These are phyloP conservation scores for Grammomys dolichurus DNA, from an alignment of 2,113 vertebrate species.

Conservation along the genomic window DNA sequence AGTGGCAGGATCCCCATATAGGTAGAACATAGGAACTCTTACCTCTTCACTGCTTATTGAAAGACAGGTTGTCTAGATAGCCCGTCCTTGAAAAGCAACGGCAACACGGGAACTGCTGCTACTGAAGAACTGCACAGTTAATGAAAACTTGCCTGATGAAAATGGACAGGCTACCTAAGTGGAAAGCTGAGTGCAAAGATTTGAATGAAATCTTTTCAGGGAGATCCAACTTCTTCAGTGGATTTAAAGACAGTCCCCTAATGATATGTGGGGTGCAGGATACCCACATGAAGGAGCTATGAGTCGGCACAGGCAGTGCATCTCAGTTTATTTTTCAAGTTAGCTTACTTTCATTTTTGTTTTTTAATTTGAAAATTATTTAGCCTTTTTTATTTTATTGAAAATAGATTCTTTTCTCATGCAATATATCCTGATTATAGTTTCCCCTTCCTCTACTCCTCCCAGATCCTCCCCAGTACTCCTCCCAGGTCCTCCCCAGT, in stretches of 20 bases:
- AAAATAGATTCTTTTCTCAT: background rate
- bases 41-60: background rate
- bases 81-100: background rate
- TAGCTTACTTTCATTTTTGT: background rate
- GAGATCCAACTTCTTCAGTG: background rate
- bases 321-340: background rate
- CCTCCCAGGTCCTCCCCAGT: too few relatives aligned
- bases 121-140: background rate
- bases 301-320: background rate
- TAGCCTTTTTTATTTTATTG: background rate
- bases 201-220: background rate
- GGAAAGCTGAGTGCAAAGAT: background rate
- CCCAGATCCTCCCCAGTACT: background rate
- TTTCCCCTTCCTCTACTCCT: background rate
- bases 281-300: background rate
- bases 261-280: background rate
- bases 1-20: background rate
- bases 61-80: background rate
- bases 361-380: background rate
- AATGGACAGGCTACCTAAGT: background rate
- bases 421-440: background rate
- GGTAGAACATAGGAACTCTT: background rate
- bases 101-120: background rate
- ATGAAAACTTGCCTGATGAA: background rate
- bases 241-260: background rate